phyloP scores from a whole-genome alignment of 2,888 invertebrate species.

The Piscicola geometra region DNA sequence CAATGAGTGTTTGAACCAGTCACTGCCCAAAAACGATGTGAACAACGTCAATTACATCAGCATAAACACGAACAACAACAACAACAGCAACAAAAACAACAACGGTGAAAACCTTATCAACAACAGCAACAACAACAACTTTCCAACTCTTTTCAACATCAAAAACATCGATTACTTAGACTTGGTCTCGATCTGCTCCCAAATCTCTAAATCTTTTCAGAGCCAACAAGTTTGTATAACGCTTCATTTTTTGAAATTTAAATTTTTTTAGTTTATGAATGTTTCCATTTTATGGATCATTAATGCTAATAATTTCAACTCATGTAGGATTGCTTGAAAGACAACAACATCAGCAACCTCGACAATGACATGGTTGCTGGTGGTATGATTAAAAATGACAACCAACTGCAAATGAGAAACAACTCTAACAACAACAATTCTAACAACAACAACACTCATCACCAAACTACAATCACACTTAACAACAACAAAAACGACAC shows the following conservation, averaged over 20 bases:
- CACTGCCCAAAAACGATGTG: too few species aligned
- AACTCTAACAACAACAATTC: slow-evolving; percentile 7
- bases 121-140: not conserved
- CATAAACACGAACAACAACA: slow-evolving; percentile 4
- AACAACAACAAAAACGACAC: not conserved
- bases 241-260: too few species aligned
- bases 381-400: too few species aligned
- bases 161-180: not conserved
- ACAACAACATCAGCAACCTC: not conserved
- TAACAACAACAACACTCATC: slow-evolving; percentile 4
- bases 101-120: too few species aligned
- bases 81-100: slow-evolving; percentile 4
- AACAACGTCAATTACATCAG: not conserved
- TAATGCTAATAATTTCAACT: too few species aligned
- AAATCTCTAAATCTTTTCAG: not conserved
- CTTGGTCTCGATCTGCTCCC: not conserved
- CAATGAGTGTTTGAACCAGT: too few species aligned
- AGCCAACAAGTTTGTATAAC: not conserved
- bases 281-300: not conserved
- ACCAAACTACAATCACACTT: not conserved
- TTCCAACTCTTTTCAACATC: not conserved
- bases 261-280: not conserved
- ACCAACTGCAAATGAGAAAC: not conserved
- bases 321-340: not conserved
- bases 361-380: too few species aligned